Percentiles rank a stretch among this genome's conserved stretches.
These are phyloP conservation scores for Xerus rutilus DNA, from an alignment of 2,797 vertebrate species.

Conservation along the genomic window DNA sequence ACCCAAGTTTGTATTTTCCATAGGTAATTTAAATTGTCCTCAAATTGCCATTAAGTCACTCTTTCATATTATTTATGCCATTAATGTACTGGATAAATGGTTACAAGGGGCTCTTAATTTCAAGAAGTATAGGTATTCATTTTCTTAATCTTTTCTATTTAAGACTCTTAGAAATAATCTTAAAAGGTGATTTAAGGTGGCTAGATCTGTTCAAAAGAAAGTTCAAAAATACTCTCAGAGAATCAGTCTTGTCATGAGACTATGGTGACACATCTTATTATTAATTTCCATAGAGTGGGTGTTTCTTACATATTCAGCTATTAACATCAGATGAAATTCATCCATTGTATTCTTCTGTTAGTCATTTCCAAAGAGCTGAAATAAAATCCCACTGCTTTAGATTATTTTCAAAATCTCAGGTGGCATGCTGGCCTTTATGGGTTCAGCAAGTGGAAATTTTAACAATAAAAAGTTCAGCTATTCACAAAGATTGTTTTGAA, in stretches of 20 bases:
- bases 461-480: conserved; percentile 54
- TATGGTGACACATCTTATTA: conserved; percentile 59
- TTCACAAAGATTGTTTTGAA: conserved; percentile 61
- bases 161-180: conserved; percentile 67
- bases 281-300: conserved; percentile 66
- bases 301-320: conserved; percentile 66
- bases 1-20: conserved; percentile 50
- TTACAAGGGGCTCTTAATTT: conserved; percentile 44
- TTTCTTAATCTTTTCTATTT: conserved; percentile 67
- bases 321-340: conserved; percentile 62
- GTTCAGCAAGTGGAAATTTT: conserved; percentile 62
- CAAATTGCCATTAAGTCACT: conserved; percentile 14
- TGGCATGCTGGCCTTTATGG: conserved; percentile 30
- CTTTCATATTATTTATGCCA: conserved; percentile 48
- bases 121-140: conserved; percentile 58
- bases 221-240: conserved; percentile 57
- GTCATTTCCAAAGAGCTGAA: conserved; percentile 67
- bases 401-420: conserved; percentile 69
- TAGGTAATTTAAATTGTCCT: conserved; percentile 69
- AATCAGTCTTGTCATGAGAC: conserved; percentile 69
- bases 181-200: conserved; percentile 67
- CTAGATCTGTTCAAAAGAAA: conserved; percentile 42
- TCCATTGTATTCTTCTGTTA: conserved; percentile 57
- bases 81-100: conserved; percentile 51
- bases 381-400: conserved; percentile 36